Conservation (phyloP, 1,140 invertebrate genomes). For the Aphis craccivora region DNA sequence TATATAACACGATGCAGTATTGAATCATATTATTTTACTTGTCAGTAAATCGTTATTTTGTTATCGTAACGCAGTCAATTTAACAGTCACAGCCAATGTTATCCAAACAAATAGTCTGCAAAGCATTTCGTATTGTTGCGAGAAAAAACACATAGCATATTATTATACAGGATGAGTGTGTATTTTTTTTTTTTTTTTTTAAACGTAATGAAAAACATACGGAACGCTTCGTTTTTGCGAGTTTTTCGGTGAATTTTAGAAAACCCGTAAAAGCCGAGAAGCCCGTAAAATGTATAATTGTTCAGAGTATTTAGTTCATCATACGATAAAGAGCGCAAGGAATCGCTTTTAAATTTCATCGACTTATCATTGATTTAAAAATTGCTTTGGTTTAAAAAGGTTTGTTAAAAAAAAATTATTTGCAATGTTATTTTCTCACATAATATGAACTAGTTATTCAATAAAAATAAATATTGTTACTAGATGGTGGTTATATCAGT, state of each 20-base stretch:
- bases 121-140: background rate
- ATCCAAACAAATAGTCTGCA: background rate
- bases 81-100: background rate
- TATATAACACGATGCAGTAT: background rate
- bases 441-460: background rate
- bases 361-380: background rate
- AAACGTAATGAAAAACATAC: background rate
- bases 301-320: background rate
- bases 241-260: background rate
- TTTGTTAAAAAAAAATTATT: background rate
- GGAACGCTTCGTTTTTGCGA: background rate
- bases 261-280: background rate
- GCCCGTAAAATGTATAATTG: background rate
- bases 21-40: conserved; percentile 18
- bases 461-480: background rate
- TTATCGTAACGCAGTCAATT: background rate
- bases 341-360: background rate
- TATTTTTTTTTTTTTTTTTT: background rate
- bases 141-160: background rate
- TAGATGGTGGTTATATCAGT: background rate
- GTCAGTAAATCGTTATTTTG: conserved; percentile 15
- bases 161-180: background rate
- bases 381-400: background rate
- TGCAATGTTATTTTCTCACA: background rate
- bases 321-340: background rate